phyloP scores from a whole-genome alignment of 2,113 vertebrate genomes.

The Azemiops feae region DNA sequence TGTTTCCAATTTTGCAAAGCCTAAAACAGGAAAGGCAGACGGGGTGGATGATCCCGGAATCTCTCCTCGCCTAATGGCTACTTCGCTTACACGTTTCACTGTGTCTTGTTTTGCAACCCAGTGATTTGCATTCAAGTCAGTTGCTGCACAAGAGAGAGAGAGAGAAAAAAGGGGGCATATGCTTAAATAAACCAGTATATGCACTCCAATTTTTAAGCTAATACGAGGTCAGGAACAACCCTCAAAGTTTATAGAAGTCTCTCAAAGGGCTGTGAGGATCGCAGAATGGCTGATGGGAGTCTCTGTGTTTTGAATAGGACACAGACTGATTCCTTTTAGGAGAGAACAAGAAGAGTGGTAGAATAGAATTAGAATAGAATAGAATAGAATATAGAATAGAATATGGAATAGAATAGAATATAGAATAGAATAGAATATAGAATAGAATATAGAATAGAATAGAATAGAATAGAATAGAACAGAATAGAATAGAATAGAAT shows the following conservation, averaged over 20 bases:
- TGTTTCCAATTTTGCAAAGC: not conserved
- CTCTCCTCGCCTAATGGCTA: not conserved
- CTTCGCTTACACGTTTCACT: not conserved
- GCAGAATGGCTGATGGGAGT: not conserved
- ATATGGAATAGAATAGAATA: too few species aligned
- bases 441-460: too few species aligned
- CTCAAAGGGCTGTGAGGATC: not conserved
- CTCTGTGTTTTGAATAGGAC: too few species aligned
- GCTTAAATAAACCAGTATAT: not conserved
- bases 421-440: too few species aligned
- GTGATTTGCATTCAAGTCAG: not conserved
- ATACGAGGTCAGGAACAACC: too few species aligned
- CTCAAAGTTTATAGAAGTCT: not conserved
- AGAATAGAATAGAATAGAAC: too few species aligned
- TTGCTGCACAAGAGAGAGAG: not conserved
- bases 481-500: too few species aligned
- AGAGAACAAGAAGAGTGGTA: not conserved
- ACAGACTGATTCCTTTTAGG: not conserved
- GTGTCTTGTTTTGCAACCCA: not conserved
- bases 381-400: too few species aligned
- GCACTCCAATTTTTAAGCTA: not conserved
- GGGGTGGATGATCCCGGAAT: not conserved
- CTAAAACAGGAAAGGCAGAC: not conserved
- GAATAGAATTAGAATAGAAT: too few species aligned
- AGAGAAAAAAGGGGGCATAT: not conserved